phyloP scores from a whole-genome alignment of 2,113 vertebrate genomes.

The Mus pahari region DNA sequence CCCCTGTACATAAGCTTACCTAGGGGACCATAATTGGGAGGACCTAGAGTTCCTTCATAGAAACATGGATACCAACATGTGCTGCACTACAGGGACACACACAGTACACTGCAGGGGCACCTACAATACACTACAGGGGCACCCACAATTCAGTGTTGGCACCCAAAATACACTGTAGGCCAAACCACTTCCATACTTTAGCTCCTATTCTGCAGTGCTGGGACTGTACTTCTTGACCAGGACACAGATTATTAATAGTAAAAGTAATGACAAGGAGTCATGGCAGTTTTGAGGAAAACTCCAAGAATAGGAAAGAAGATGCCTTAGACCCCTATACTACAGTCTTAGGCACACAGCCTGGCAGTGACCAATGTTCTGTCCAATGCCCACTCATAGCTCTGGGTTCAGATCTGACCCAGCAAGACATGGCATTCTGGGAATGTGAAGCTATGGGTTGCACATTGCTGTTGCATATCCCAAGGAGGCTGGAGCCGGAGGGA shows the following conservation, averaged over 20 bases:
- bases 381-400: not conserved
- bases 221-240: no score
- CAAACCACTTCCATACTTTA: not conserved
- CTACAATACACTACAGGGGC: not conserved
- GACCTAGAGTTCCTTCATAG: not conserved
- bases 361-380: not conserved
- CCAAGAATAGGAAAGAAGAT: not conserved
- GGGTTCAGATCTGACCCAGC: not conserved
- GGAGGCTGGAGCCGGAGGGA: not conserved
- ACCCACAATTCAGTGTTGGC: no score
- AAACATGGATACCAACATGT: not conserved
- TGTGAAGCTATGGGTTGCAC: not conserved
- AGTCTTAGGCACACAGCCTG: not conserved
- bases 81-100: not conserved
- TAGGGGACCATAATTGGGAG: no score
- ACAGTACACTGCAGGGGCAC: not conserved
- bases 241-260: no score
- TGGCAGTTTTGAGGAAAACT: not conserved
- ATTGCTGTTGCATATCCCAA: not conserved
- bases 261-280: not conserved
- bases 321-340: not conserved
- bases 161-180: no score
- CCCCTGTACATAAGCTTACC: fast-evolving
- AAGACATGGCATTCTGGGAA: no score
- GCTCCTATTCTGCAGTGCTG: not conserved